These are phyloP conservation scores for Dinocampus coccinellae DNA, from an alignment of 2,888 invertebrate genomes.

Conservation along the genomic window DNA sequence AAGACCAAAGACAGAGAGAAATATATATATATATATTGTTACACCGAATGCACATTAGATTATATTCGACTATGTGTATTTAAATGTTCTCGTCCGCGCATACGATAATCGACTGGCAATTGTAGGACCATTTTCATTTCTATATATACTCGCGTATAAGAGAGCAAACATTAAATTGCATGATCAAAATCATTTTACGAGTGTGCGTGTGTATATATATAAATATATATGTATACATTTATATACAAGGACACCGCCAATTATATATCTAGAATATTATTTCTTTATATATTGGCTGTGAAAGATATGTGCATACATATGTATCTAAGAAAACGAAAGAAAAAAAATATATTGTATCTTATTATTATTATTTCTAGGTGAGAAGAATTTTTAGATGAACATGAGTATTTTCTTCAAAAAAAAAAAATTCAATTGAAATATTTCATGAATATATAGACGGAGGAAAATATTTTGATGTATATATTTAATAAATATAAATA, in stretches of 20 bases:
- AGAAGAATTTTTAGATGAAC: no score
- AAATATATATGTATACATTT: not conserved
- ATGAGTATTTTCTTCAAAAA: no score
- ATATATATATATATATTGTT: not conserved
- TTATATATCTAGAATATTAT: not conserved
- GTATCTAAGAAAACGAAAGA: no score
- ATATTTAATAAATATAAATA: no score
- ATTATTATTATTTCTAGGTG: no score
- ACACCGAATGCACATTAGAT: not conserved
- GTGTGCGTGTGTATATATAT: constrained; percentile 14
- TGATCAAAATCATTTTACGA: constrained; percentile 28
- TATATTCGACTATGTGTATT: not conserved
- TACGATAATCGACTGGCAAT: constrained; percentile 23
- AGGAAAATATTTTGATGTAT: no score
- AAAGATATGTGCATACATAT: not conserved
- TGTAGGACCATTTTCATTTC: constrained; percentile 24
- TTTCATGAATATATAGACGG: no score
- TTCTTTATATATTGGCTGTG: no score
- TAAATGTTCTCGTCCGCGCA: constrained; percentile 1
- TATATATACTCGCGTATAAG: constrained; percentile 27
- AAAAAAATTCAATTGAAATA: no score
- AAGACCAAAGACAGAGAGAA: not conserved
- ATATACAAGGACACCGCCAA: not conserved
- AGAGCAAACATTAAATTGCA: constrained; percentile 28
- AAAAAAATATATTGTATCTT: no score